Evolutionary conservation across 2,797 vertebrate species (phyloP), one percentile per base, ranked within the genome.

Genomic region (Squalus acanthias): DNA sequence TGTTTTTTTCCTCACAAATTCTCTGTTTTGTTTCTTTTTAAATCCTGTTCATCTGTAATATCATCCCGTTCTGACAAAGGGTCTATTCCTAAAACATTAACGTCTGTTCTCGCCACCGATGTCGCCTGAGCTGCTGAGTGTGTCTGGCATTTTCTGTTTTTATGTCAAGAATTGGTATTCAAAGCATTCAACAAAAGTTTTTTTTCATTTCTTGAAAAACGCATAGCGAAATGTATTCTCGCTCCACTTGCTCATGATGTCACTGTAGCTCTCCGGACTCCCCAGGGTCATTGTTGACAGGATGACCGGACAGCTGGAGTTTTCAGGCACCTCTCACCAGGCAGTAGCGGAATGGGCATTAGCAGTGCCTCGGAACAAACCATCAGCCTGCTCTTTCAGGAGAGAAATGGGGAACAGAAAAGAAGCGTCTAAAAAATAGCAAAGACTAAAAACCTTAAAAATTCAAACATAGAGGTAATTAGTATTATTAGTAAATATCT

Each of bases 61-160:
- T 82, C 15, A 46, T 46, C n/a, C 79, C 46, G 39, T 39, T 39
- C 15, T 39, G 17, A 20, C 33, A 67, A 33, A 6, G 22, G 60
- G 17, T 22, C 15, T 67, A 20, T 92, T 92, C 2, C 33, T 39
- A 17, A 39, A 65, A 65, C 60, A 63, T 65, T 65, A n/a, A 39
- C 1, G 17, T 1, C 33, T 65, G 26, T 65, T n/a, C 13, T 65
- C 89, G 39, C 60, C 20, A 93, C 0, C 22, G 60, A 39, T 50
- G 22, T n/a, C 17, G 8, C 91, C 5, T 39, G 63, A 93, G 17
- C 33, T 24, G 15, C 7, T 93, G 63, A 39, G 0, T 93, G 63
- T 93, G 67, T 67, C 91, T 93, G 91, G 63, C 91, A 93, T 67
- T 67, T 67, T 67, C n/a, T 46, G 33, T 67, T 67, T 93, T 20